Evolutionary conservation across 1,140 invertebrate species (phyloP).

Genomic region (Drosophila chauvacae): DNA sequence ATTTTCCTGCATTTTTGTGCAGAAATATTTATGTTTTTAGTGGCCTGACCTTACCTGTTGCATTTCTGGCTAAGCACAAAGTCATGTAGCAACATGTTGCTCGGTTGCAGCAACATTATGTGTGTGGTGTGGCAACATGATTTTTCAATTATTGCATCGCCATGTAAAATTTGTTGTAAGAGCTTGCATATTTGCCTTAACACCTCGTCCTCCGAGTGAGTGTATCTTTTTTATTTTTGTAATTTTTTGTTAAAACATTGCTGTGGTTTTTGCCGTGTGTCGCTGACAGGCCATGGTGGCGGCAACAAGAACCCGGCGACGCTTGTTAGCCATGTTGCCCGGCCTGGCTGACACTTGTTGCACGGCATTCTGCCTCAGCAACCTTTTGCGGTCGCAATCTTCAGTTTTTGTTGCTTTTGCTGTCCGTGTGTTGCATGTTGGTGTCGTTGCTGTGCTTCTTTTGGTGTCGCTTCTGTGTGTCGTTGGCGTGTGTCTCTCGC

Average conservation of each 20-base stretch:
- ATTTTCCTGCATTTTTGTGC: conserved; percentile 18
- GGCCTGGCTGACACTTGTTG: conserved; percentile 65
- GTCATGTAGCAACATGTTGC: conserved; percentile 65
- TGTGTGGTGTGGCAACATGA: conserved; percentile 68
- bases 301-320: conserved; percentile 49
- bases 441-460: conserved; percentile 13
- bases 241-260: conserved; percentile 11
- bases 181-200: conserved; percentile 71
- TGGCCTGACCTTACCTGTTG: conserved; percentile 30
- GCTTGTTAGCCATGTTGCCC: conserved; percentile 72
- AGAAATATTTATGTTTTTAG: conserved; percentile 34
- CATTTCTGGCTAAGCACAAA: conserved; percentile 55
- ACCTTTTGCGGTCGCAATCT: conserved; percentile 60
- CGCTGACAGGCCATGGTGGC: conserved; percentile 50
- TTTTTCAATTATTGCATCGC: conserved; percentile 72
- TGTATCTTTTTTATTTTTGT: not conserved
- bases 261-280: conserved; percentile 44
- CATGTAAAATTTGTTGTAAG: conserved; percentile 72
- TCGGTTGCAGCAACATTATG: conserved; percentile 37
- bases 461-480: conserved; percentile 32
- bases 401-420: not conserved
- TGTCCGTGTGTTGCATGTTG: not conserved
- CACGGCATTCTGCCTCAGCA: conserved; percentile 72
- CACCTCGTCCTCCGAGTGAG: conserved; percentile 42
- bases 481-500: conserved; percentile 71